Evolutionary conservation across 2,113 vertebrate species (phyloP), one percentile per base, ranked within the genome.

Genomic region (Gavialis gangeticus): DNA sequence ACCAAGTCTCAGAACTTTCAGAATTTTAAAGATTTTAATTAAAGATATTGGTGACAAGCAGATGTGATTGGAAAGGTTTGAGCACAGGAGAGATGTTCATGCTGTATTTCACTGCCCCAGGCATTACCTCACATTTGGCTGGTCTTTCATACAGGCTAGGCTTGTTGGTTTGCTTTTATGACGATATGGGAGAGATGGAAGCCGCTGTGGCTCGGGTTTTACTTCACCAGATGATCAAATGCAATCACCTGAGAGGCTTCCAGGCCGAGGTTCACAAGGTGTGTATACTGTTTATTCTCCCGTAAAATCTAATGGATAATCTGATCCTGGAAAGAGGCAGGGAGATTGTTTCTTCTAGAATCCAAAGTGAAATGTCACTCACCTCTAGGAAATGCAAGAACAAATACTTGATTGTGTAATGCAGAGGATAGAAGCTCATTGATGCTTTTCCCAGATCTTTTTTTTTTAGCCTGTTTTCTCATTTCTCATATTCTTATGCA

Each of bases 161-260:
- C 17, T 96, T 99, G 69, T 92, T 99, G 91, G 97, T 99, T 89
- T 99, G 98, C 89, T 98, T 99, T 98, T 98, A 98, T 66, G 86
- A 97, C 75, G 96, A 98, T 66, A 84, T 97, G 95, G 97, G 98
- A 69, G 87, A 97, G 91, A 96, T 98, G 94, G 98, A 98, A 6
- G 88, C 98, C 1, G 28, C 79, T 5, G 89, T 98, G 79, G 98
- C 98, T 30, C 98, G 82, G 59, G 97, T 97, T 75, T 96, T 98
- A 16, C 98, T 99, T 76, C 98, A 99, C 79, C 98, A 98, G 92
- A 98, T 98, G 98, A 98, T 99, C 79, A 99, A 98, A 92, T 99
- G 98, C 96, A 97, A 96, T 96, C 98, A 89, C 0, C 88, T 99
- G 84, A 92, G 85, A 92, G 97, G 97, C 78, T 98, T 97, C 95